Evolutionary conservation across 2,797 vertebrate genomes (phyloP).

Genomic region (Chelon auratus): DNA sequence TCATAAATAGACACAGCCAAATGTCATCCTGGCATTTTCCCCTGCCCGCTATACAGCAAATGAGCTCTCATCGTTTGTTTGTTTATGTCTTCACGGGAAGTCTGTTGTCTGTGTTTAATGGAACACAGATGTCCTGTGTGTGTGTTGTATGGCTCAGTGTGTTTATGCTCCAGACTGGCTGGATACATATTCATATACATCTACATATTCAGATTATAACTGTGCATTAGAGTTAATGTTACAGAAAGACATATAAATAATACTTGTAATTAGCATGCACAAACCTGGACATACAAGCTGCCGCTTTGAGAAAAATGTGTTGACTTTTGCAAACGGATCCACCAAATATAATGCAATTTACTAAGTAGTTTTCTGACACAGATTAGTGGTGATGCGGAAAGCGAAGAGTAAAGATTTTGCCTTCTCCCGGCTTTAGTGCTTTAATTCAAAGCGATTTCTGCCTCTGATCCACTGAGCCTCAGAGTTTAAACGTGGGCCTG

Average conservation of each 20-base stretch:
- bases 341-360: constrained; percentile 5
- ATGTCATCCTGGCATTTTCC: constrained; percentile 58
- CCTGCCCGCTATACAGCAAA: constrained; percentile 66
- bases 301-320: neutral
- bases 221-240: neutral
- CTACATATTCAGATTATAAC: neutral
- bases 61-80: constrained; percentile 75
- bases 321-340: constrained; percentile 11
- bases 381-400: constrained; percentile 41
- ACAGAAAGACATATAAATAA: neutral
- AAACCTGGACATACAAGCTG: neutral
- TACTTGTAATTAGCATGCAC: neutral
- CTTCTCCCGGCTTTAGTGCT: constrained; percentile 49
- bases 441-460: constrained; percentile 67
- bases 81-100: constrained; percentile 69
- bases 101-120: constrained; percentile 58
- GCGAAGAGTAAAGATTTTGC: constrained; percentile 36
- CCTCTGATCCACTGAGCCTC: constrained; percentile 62
- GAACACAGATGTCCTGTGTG: constrained; percentile 34
- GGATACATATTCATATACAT: neutral
- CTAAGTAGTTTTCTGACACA: constrained; percentile 32
- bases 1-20: constrained; percentile 33
- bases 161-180: neutral
- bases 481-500: constrained; percentile 61
- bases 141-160: constrained; percentile 14